phyloP scores from a whole-genome alignment of 2,113 vertebrate species.

The Lophura nycthemera region DNA sequence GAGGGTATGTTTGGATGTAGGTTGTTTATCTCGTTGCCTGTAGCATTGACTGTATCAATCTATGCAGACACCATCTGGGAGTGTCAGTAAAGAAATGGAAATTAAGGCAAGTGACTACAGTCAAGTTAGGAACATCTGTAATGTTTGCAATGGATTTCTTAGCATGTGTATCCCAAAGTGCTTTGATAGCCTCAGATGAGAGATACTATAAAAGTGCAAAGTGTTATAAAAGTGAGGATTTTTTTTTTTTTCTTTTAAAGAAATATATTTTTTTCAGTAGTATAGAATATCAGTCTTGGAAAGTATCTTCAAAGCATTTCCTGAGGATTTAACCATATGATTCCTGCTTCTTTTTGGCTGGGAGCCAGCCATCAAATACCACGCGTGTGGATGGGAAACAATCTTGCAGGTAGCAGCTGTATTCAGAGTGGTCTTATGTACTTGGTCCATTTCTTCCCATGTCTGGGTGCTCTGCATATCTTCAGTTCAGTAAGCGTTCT shows the following conservation, averaged over 20 bases:
- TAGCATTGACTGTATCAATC: background rate
- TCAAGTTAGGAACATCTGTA: background rate
- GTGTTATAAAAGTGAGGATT: background rate
- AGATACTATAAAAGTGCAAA: conserved; percentile 33
- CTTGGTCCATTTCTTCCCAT: background rate
- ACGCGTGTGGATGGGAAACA: background rate
- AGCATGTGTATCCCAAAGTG: background rate
- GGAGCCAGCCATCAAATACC: background rate
- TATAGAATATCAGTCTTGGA: background rate
- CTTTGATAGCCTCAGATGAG: conserved; percentile 43
- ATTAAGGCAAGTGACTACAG: conserved; percentile 28
- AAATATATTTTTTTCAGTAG: background rate
- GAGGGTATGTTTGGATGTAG: background rate
- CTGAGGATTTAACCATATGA: background rate
- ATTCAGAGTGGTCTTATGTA: background rate
- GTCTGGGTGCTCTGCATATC: background rate
- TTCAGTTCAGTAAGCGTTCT: background rate
- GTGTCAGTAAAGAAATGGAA: conserved; percentile 29
- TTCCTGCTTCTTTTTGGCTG: background rate
- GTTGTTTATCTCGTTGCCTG: conserved; percentile 12
- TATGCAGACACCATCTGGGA: background rate
- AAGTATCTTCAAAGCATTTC: background rate
- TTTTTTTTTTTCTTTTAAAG: background rate
- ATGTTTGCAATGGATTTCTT: conserved; percentile 55
- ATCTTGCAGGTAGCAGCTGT: background rate